phyloP scores from a whole-genome alignment of 2,113 vertebrate genomes.

The human region GRCh38 chr20:58547501-58548000 shows the following conservation, averaged over 20 bases:
- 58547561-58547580: background rate
- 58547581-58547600: constrained; percentile 7
- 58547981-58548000: constrained; percentile 15
- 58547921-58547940: constrained; percentile 54
- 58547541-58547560: constrained; percentile 43
- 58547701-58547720: constrained; percentile 61
- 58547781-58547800: constrained; percentile 79
- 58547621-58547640: constrained; percentile 45
- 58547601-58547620: rapidly evolving
- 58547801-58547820: constrained; percentile 50
- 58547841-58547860: constrained; percentile 75
- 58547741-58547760: constrained; percentile 84
- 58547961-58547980: constrained; percentile 17
- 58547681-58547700: constrained; percentile 78
- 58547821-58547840: constrained; percentile 50
- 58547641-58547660: constrained; percentile 75
- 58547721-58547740: constrained; percentile 81
- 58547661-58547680: constrained; percentile 74
- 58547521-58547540: background rate
- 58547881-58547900: constrained; percentile 56
- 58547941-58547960: constrained; percentile 33
- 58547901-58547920: background rate
- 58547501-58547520: background rate
- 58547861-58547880: constrained; percentile 70
- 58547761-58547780: constrained; percentile 80